A percentile compares a stretch with the other conserved stretches of the same genome.
These are phyloP conservation scores for Sebastolobus altivelis DNA, from an alignment of 2,797 vertebrate genomes.

Conservation along the genomic window DNA sequence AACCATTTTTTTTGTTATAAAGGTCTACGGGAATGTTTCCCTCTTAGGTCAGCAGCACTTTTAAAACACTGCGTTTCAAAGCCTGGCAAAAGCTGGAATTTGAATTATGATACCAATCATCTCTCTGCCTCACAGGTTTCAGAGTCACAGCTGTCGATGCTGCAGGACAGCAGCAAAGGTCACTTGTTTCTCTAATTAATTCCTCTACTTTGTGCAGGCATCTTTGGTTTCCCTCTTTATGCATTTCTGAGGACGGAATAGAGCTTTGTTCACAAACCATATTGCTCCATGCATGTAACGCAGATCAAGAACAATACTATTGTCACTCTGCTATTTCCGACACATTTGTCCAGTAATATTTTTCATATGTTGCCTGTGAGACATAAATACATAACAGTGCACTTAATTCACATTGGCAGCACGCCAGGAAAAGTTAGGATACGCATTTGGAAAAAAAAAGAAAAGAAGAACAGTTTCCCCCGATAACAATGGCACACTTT, in stretches of 20 bases:
- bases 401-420: slow-evolving; percentile 69
- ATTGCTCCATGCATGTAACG: slow-evolving; percentile 29
- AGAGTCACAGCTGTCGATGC: slow-evolving; percentile 50
- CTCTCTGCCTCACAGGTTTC: slow-evolving; percentile 63
- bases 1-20: slow-evolving; percentile 15
- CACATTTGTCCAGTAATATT: slow-evolving; percentile 52
- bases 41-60: slow-evolving; percentile 27
- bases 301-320: slow-evolving; percentile 45
- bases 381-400: slow-evolving; percentile 64
- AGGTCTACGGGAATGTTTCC: neutral
- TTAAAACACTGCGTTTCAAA: slow-evolving; percentile 37
- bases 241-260: slow-evolving; percentile 40
- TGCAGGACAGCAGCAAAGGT: slow-evolving; percentile 68
- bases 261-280: slow-evolving; percentile 49
- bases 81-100: slow-evolving; percentile 49
- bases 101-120: slow-evolving; percentile 72
- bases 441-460: slow-evolving; percentile 44
- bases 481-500: slow-evolving; percentile 83
- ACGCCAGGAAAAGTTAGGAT: slow-evolving; percentile 79
- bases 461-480: slow-evolving; percentile 65
- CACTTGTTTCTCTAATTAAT: slow-evolving; percentile 77
- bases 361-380: slow-evolving; percentile 63
- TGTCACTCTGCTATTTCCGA: slow-evolving; percentile 41
- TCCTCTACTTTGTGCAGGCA: slow-evolving; percentile 63
- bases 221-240: slow-evolving; percentile 52